Percentiles rank a stretch among this genome's conserved stretches.
Evolutionary conservation across 2,797 vertebrate species (phyloP).

Genomic region (Geotrypetes seraphini): DNA sequence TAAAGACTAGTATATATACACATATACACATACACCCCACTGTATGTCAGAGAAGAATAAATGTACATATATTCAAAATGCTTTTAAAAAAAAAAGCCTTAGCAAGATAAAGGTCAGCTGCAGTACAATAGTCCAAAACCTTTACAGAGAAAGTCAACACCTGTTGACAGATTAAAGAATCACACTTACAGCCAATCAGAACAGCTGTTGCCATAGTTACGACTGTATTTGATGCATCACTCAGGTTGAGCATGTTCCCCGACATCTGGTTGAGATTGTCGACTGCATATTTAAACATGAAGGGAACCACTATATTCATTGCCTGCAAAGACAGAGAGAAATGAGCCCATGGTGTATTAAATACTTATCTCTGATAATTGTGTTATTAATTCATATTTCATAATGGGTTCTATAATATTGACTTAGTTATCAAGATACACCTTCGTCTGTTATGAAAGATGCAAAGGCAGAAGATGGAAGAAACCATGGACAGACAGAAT

Average conservation of each 20-base stretch:
- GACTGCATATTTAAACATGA: conserved; percentile 99
- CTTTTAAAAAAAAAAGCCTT: background rate
- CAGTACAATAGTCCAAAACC: conserved; percentile 47
- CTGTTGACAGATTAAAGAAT: conserved; percentile 48
- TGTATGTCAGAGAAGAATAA: background rate
- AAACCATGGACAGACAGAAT: too few relatives aligned
- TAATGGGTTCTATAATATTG: background rate
- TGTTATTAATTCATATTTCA: background rate
- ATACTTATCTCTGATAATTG: too few relatives aligned
- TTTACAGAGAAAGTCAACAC: conserved; percentile 44
- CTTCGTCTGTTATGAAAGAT: too few relatives aligned
- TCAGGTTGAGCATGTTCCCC: conserved; percentile 87
- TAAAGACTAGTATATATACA: too few relatives aligned
- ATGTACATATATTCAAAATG: conserved; percentile 1
- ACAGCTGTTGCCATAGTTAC: conserved; percentile 89
- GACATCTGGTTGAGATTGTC: conserved; percentile 94
- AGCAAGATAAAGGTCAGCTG: conserved; percentile 43
- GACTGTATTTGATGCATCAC: conserved; percentile 81
- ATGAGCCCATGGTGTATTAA: too few relatives aligned
- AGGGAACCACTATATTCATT: conserved; percentile 90
- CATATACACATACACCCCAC: too few relatives aligned
- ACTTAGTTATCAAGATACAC: too few relatives aligned
- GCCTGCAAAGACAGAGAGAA: too few relatives aligned
- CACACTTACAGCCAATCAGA: conserved; percentile 92
- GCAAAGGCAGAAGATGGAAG: too few relatives aligned